Base-by-base conservation (phyloP, 2,797 vertebrate genomes). In the Miichthys miiuy region DNA sequence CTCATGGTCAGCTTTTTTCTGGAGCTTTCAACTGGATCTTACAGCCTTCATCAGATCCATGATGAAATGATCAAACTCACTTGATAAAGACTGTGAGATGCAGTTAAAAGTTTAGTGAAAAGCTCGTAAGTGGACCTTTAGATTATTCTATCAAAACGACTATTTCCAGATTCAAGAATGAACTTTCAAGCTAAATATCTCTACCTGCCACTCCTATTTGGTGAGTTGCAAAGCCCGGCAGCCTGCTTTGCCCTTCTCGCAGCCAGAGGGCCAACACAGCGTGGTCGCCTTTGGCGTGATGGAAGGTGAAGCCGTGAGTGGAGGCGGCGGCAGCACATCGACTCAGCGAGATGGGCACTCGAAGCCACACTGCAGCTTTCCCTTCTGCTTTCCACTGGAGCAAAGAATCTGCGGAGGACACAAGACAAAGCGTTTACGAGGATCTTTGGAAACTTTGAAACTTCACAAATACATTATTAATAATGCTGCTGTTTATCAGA, bases 181-280 rank as follows among this genome's bases (percentile, higher is more conserved):
- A n/a, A 10, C 65, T 13, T 44, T 51, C 3, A 54, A 41, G 20
- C 18, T 55, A 48, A 16, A 47, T 13, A 46, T 63, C 6, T 74
- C 38, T 88, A 99, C 98, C 98, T 95, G 97, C 98, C 13, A 99
- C 97, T 61, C 98, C 98, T 1, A 99, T 54, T 88, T 99, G 98
- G 89, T 99, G 98, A 0, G 96, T 97, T 13, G 98, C 97, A 0
- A 95, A 98, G 1, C 86, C 93, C 0, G 98, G 98, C 34, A 98
- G 92, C 17, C 95, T 92, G 95, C 94, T 97, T 46, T 94, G 89
- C 18, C 95, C 97, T 2, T 93, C 89, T 6, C 90, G 96, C 81
- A 98, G 81, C 97, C 98, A 99, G 21, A 98, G 92, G 0, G 94
- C 92, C 84, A 99, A 83, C 0, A 96, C 94, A 1, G 96, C 92